Evolutionary conservation across 2,888 invertebrate genomes (phyloP).

Genomic region (Druceiella hillmani): DNA sequence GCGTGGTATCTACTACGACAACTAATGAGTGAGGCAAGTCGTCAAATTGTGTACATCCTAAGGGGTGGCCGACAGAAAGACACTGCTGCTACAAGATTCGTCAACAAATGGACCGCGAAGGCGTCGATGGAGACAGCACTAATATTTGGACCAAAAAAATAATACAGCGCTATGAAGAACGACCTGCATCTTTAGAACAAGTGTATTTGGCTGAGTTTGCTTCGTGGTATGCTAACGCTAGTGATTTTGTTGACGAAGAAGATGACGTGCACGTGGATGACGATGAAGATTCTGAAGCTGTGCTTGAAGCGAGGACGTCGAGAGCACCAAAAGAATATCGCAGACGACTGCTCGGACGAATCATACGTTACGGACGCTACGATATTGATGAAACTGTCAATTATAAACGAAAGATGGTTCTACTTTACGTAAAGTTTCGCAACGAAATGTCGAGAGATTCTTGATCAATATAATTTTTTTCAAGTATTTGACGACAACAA

Average conservation of each 20-base stretch:
- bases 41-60: slow-evolving; percentile 29
- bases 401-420: slow-evolving; percentile 31
- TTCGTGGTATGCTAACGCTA: slow-evolving; percentile 27
- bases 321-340: slow-evolving; percentile 24
- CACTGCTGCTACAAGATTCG: slow-evolving; percentile 26
- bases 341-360: slow-evolving; percentile 25
- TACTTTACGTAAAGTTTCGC: slow-evolving; percentile 30
- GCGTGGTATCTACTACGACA: slow-evolving; percentile 37
- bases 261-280: slow-evolving; percentile 28
- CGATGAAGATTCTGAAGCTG: slow-evolving; percentile 26
- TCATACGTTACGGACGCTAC: slow-evolving; percentile 32
- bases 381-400: slow-evolving; percentile 29
- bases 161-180: slow-evolving; percentile 27
- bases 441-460: slow-evolving; percentile 27
- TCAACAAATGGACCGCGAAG: slow-evolving; percentile 27
- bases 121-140: slow-evolving; percentile 25
- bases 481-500: slow-evolving; percentile 25
- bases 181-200: slow-evolving; percentile 24
- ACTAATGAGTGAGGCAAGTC: slow-evolving; percentile 33
- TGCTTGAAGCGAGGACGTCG: slow-evolving; percentile 23
- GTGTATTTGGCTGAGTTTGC: slow-evolving; percentile 27
- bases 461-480: slow-evolving; percentile 25
- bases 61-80: slow-evolving; percentile 34
- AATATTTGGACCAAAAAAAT: slow-evolving; percentile 28
- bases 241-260: slow-evolving; percentile 29